Evolutionary conservation across 2,113 vertebrate species (phyloP).

Genomic region (Brachyhypopomus gauderio): DNA sequence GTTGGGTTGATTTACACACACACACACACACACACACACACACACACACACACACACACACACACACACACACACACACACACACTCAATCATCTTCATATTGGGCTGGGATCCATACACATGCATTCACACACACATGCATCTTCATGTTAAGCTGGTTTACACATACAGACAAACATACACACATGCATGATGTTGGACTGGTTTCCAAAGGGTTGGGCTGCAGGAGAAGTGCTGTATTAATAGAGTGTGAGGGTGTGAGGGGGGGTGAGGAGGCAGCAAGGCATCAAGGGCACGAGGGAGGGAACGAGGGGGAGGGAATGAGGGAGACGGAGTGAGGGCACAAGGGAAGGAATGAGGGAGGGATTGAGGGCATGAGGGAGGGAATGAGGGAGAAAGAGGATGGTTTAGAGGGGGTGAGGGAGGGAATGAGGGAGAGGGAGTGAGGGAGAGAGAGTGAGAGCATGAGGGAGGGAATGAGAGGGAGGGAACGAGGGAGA

Average conservation of each 20-base stretch:
- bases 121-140: no score
- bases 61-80: no score
- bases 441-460: background rate
- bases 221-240: constrained; percentile 33
- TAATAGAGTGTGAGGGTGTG: constrained; percentile 24
- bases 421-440: background rate
- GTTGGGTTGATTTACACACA: no score
- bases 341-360: background rate
- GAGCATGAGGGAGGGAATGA: background rate
- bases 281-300: background rate
- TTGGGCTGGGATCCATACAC: no score
- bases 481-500: no score
- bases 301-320: no score
- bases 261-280: constrained; percentile 49
- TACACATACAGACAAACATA: constrained; percentile 49
- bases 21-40: no score
- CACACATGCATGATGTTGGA: constrained; percentile 31
- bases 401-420: no score
- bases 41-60: no score
- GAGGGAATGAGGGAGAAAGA: constrained; percentile 42
- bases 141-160: constrained; percentile 50
- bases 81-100: no score
- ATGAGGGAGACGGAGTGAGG: no score
- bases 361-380: background rate
- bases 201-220: constrained; percentile 32